A percentile compares a stretch with the other conserved stretches of the same genome.
Evolutionary conservation across 37 sponge, comb jelly and placozoan species (phyloP).

Genomic region (Axinella damicornis): DNA sequence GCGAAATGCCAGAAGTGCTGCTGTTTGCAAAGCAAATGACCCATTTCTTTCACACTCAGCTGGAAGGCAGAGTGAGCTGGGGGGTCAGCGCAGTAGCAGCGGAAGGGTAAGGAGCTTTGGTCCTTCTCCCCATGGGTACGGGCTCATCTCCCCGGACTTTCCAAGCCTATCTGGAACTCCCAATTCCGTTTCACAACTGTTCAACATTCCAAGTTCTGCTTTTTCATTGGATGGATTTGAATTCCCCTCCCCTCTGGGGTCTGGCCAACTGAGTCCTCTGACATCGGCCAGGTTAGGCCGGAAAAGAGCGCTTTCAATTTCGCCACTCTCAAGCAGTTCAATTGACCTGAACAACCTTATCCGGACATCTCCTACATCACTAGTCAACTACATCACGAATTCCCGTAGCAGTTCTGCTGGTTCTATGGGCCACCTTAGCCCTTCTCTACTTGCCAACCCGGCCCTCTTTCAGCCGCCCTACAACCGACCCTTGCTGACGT

Average conservation of each 20-base stretch:
- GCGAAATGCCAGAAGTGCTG: no score
- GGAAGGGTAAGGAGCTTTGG: neutral
- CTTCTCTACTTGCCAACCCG: slow-evolving; percentile 56
- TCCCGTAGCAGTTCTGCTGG: slow-evolving; percentile 64
- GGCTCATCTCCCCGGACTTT: slow-evolving; percentile 43
- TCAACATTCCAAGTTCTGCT: slow-evolving; percentile 42
- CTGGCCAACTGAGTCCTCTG: slow-evolving; percentile 67
- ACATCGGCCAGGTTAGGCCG: slow-evolving; percentile 50
- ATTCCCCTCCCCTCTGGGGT: slow-evolving; percentile 49
- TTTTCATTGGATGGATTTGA: slow-evolving; percentile 37
- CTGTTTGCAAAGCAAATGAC: no score
- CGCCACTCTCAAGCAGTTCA: slow-evolving; percentile 78
- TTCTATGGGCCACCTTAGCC: slow-evolving; percentile 75
- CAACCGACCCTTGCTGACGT: slow-evolving; percentile 18
- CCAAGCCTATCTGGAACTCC: slow-evolving; percentile 40
- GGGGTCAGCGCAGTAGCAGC: neutral
- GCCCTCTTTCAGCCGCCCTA: neutral
- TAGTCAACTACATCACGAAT: slow-evolving; percentile 61
- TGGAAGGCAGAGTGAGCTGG: no score
- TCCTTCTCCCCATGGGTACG: neutral
- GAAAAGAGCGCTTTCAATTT: slow-evolving; percentile 83
- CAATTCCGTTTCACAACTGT: slow-evolving; percentile 42
- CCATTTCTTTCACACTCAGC: no score
- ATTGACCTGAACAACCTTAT: slow-evolving; percentile 70
- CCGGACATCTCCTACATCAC: slow-evolving; percentile 71